These are phyloP conservation scores for Emydura subglobosa DNA, from an alignment of 2,113 vertebrate species.

Conservation along the genomic window DNA sequence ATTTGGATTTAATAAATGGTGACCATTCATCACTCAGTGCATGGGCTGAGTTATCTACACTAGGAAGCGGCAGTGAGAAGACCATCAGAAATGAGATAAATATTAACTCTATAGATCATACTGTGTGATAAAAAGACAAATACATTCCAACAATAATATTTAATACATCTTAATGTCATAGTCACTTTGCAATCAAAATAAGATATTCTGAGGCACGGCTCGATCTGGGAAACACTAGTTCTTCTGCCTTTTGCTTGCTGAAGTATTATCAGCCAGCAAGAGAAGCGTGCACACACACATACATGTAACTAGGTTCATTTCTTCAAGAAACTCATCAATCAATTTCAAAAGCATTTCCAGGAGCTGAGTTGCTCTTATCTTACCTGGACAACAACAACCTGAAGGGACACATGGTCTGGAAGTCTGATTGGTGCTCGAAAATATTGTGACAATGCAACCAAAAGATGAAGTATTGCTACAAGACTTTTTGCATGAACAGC, in stretches of 20 bases:
- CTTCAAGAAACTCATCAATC: neutral
- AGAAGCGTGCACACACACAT: neutral
- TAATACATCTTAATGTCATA: conserved; percentile 38
- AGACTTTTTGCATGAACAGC: conserved; percentile 97
- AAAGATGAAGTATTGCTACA: conserved; percentile 95
- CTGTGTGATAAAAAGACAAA: conserved; percentile 58
- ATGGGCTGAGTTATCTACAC: conserved; percentile 72
- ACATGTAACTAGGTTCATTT: neutral
- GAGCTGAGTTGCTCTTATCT: conserved; percentile 20
- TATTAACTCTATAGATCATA: conserved; percentile 65
- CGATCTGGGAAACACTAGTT: conserved; percentile 33
- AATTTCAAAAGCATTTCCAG: neutral
- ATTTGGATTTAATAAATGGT: conserved; percentile 62
- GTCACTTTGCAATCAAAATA: conserved; percentile 27
- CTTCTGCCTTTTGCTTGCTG: conserved; percentile 33
- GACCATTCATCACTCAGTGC: conserved; percentile 51
- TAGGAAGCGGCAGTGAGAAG: conserved; percentile 42
- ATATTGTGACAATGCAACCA: conserved; percentile 95
- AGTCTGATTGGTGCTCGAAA: conserved; percentile 96
- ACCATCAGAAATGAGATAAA: conserved; percentile 55
- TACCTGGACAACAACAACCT: conserved; percentile 98
- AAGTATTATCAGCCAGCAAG: neutral
- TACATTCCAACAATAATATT: conserved; percentile 62
- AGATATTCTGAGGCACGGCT: conserved; percentile 13
- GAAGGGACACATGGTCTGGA: conserved; percentile 97